Conservation (phyloP, 2,113 vertebrate species). For the Chitala chitala region DNA sequence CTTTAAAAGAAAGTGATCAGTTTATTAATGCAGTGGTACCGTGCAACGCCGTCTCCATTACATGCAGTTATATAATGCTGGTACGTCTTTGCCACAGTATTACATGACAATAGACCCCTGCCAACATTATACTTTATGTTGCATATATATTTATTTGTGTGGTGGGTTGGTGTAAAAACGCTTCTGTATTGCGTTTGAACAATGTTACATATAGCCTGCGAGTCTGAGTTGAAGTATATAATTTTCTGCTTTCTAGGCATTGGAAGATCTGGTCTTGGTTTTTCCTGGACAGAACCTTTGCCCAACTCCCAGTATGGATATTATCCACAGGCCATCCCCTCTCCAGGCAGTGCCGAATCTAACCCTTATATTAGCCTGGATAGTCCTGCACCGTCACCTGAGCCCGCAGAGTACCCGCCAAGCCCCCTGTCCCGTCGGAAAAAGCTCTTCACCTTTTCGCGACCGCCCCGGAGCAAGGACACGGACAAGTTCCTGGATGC, state of each 20-base stretch:
- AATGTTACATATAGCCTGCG: neutral
- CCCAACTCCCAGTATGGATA: slow-evolving; percentile 68
- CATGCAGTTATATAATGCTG: slow-evolving; percentile 7
- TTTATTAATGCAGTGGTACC: neutral
- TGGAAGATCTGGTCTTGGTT: slow-evolving; percentile 62
- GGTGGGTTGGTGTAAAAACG: neutral
- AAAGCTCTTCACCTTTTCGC: slow-evolving; percentile 91
- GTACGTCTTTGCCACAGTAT: neutral
- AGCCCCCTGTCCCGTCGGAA: slow-evolving; percentile 69
- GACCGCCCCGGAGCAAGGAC: slow-evolving; percentile 79
- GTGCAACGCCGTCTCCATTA: slow-evolving; percentile 11
- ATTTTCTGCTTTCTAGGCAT: slow-evolving; percentile 53
- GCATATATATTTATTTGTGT: neutral
- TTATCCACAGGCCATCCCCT: slow-evolving; percentile 64
- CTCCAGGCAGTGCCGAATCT: slow-evolving; percentile 84
- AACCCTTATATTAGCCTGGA: slow-evolving; percentile 95
- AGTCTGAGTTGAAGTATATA: slow-evolving; percentile 2
- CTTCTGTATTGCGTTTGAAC: neutral
- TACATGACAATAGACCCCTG: neutral
- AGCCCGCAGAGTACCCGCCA: slow-evolving; percentile 49
- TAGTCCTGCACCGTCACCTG: slow-evolving; percentile 79
- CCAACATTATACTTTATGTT: slow-evolving; percentile 17
- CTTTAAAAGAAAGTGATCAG: neutral
- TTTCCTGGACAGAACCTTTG: slow-evolving; percentile 78
- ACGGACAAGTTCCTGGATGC: slow-evolving; percentile 89